phyloP scores from a whole-genome alignment of 2,797 vertebrate species.

The Malacoraja senta region DNA sequence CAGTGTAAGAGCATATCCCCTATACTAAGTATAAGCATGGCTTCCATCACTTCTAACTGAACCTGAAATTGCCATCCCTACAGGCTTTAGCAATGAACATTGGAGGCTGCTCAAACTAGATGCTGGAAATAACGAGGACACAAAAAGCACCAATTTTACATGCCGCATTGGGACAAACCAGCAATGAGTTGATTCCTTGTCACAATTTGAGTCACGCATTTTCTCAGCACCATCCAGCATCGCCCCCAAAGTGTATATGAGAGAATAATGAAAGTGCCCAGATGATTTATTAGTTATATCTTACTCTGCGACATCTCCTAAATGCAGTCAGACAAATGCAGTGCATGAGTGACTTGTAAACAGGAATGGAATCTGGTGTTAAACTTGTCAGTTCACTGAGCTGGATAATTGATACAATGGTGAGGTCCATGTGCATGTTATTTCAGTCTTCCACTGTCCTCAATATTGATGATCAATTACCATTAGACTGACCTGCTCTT shows the following conservation, averaged over 20 bases:
- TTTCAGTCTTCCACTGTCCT: slow-evolving; percentile 2
- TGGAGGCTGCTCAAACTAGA: too few relatives aligned
- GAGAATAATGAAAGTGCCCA: not conserved
- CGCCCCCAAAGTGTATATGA: not conserved
- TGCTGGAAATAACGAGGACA: too few relatives aligned
- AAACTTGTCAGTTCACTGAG: not conserved
- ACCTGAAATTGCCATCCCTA: too few relatives aligned
- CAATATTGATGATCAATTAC: slow-evolving; percentile 12
- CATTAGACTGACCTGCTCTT: not conserved
- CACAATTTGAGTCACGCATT: too few relatives aligned
- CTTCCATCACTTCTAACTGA: too few relatives aligned
- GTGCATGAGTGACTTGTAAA: not conserved
- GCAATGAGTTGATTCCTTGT: too few relatives aligned
- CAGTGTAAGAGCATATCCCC: too few relatives aligned
- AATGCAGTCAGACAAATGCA: not conserved
- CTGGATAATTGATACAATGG: slow-evolving; percentile 11
- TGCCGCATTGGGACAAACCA: too few relatives aligned
- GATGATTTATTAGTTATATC: slow-evolving; percentile 14
- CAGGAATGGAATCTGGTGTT: not conserved
- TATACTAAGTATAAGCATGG: too few relatives aligned
- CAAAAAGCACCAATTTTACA: too few relatives aligned
- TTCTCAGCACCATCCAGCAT: too few relatives aligned
- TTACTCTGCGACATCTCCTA: not conserved
- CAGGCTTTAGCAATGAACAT: too few relatives aligned
- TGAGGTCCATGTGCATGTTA: not conserved